Evolutionary conservation across 2,113 vertebrate species (phyloP).

Genomic region (Pungitius pungitius): DNA sequence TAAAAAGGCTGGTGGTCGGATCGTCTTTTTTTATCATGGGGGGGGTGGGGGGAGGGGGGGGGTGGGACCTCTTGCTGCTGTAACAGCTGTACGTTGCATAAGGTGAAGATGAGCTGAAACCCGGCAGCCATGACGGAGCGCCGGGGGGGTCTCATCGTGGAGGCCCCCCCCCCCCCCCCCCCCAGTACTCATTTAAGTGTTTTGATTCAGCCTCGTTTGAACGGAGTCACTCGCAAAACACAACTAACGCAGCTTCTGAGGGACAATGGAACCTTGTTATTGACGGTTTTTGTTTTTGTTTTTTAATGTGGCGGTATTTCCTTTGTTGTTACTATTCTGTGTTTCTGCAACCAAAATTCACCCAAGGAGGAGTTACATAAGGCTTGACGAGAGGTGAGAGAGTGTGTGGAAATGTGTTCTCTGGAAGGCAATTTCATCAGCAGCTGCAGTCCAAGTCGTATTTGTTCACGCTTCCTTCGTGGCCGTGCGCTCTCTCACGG

Average conservation of each 20-base stretch:
- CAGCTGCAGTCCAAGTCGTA: conserved; percentile 26
- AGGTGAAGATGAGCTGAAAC: conserved; percentile 60
- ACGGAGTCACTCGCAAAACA: conserved; percentile 46
- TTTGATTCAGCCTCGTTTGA: conserved; percentile 58
- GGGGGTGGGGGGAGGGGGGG: no score
- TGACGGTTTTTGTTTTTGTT: neutral
- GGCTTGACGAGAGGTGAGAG: conserved; percentile 25
- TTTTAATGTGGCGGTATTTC: conserved; percentile 29
- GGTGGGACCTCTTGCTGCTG: conserved; percentile 64
- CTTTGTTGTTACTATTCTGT: conserved; percentile 40
- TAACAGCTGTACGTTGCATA: conserved; percentile 68
- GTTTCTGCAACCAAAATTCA: conserved; percentile 20
- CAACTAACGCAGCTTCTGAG: conserved; percentile 49
- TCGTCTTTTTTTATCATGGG: conserved; percentile 74
- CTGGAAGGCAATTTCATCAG: conserved; percentile 28
- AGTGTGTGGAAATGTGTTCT: conserved; percentile 16
- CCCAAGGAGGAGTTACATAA: conserved; percentile 16
- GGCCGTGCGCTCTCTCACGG: neutral
- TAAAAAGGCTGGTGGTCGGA: conserved; percentile 60
- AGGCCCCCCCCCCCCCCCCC: no score
- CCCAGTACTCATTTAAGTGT: conserved; percentile 67
- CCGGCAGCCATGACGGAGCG: conserved; percentile 68
- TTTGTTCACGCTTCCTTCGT: conserved; percentile 13
- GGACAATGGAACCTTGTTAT: conserved; percentile 41
- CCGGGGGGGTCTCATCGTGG: conserved; percentile 52